These are phyloP conservation scores for Clarias magur DNA, from an alignment of 2,113 vertebrate genomes.

Conservation along the genomic window DNA sequence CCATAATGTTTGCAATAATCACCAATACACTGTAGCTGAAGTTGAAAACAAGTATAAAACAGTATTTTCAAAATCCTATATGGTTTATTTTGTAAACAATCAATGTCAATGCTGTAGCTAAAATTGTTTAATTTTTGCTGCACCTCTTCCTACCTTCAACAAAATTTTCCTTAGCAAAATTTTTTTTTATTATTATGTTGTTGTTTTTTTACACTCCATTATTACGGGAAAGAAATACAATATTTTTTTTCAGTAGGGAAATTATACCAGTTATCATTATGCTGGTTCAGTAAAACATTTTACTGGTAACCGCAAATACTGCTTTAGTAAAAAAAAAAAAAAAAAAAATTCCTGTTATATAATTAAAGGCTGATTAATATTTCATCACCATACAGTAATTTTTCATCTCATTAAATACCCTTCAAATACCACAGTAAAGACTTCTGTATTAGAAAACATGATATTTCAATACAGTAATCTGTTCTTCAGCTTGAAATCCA, in stretches of 20 bases:
- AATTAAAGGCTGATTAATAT: constrained; percentile 13
- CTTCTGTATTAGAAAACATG: constrained; percentile 5
- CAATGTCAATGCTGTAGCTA: background rate
- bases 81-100: background rate
- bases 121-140: background rate
- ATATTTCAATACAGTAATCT: constrained; percentile 22
- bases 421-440: constrained; percentile 4
- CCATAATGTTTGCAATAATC: background rate
- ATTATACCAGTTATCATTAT: constrained; percentile 4
- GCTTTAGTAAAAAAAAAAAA: background rate
- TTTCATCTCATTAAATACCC: constrained; percentile 9
- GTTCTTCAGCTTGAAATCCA: constrained; percentile 18
- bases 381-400: background rate
- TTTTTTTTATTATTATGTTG: background rate
- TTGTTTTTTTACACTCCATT: background rate
- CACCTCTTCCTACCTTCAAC: background rate
- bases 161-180: background rate
- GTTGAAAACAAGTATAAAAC: background rate
- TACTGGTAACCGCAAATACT: constrained; percentile 21
- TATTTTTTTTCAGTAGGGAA: background rate
- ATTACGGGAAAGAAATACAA: background rate
- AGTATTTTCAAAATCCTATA: constrained; percentile 16
- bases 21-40: background rate
- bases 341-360: background rate
- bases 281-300: constrained; percentile 5